Base-by-base conservation (phyloP, 2,888 invertebrate genomes). In the Apoda limacodes region DNA sequence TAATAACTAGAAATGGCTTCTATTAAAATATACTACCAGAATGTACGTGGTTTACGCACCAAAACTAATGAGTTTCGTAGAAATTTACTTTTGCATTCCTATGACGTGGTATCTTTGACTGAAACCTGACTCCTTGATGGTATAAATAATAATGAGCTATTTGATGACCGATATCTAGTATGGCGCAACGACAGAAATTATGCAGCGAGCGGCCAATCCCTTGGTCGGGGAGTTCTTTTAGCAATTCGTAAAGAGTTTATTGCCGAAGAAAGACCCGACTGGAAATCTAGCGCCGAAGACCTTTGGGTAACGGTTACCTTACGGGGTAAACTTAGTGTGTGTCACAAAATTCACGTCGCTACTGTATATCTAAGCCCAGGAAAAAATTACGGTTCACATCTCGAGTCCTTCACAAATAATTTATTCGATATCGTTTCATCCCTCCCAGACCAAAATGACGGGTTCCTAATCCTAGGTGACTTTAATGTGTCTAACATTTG, bases 211-310 rank as follows among this genome's bases (percentile, higher is more conserved):
- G 11, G 14, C 3, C 29, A 32, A 13, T 15, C 10, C 7, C 20
- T 13, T 3, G 38, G 38, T 6, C 34, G 38, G 2, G 38, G 38
- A 19, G 34, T 38, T 4, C n/a, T 39, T 3, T 2, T 35, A 9
- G 38, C 35, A 6, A 23, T 32, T 3, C 23, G 22, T 6, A 27
- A n/a, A n/a, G n/a, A n/a, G n/a, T n/a, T n/a, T n/a, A n/a, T n/a
- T n/a, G n/a, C n/a, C n/a, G n/a, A n/a, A n/a, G n/a, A n/a, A n/a
- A n/a, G n/a, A n/a, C n/a, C n/a, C n/a, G n/a, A n/a, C 22, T 39
- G 36, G 36, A 9, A 29, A 9, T 32, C 33, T 14, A 25, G 36
- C n/a, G 39, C 39, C 2, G 36, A 39, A 12, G 37, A 39, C 9
- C 10, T 40, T 3, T 40, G 40, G 40, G 22, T 37, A 1, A 21